Base-by-base conservation (phyloP, 2,888 invertebrate species). In the Andrena marginata region DNA sequence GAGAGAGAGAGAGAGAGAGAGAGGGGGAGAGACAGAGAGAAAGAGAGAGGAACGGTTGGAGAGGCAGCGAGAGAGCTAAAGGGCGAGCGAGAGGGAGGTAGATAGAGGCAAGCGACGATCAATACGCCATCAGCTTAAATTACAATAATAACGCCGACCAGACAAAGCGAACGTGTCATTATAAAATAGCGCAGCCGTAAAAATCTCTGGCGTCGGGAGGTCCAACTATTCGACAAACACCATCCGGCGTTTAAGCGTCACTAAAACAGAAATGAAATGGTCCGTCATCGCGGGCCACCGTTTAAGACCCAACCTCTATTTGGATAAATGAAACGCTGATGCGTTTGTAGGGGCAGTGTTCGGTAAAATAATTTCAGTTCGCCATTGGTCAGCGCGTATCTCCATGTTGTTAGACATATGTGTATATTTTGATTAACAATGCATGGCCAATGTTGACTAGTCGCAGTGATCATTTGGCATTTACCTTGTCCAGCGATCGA, bases 121-220 rank as follows among this genome's bases (percentile, higher is more conserved):
- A 89, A 92, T 91, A 89, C 89, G 83, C 87, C 90, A 91, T 90
- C 89, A 89, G 89, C 88, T 91, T 88, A 89, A 90, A 90, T 90
- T 90, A 91, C 89, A 90, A 92, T 91, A 90, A 92, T 87, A 90
- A 88, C 86, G 87, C 72, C 69, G 86, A 80, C 78, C 84, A 83
- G 85, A 89, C 89, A 86, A 89, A 87, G 88, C 82, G 81, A 78
- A 63, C 71, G 65, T 70, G 85, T 83, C 75, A 85, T 89, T 89
- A 87, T 89, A 85, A 88, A 89, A 89, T 89, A 90, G 83, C 68
- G 78, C 49, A 67, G 48, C 69, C 75, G 80, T 89, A 85, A 89
- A 89, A 89, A 79, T 76, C 79, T 76, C 35, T 7, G 75, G 60
- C 76, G 70, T 74, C 79, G 67, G 23, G 56, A 29, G 65, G 70